Conservation (phyloP, 2,113 vertebrate species). For the Melanostigma gelatinosum region DNA sequence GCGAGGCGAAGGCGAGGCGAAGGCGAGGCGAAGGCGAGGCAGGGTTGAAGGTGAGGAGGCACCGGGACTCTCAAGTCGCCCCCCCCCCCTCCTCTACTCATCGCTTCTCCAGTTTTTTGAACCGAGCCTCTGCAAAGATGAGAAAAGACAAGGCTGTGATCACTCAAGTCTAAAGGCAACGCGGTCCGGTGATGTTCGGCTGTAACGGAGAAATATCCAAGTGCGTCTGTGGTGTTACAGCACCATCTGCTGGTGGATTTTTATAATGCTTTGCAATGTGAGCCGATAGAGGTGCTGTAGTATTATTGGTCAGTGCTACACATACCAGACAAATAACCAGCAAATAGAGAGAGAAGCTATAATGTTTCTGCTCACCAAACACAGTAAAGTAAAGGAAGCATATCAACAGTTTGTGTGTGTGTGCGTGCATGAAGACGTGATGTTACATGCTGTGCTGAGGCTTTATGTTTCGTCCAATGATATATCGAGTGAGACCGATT, state of each 20-base stretch:
- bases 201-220: accelerated
- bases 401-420: neutral
- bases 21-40: constrained; percentile 41
- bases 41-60: constrained; percentile 42
- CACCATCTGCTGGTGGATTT: constrained; percentile 59
- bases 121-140: constrained; percentile 74
- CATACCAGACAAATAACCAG: neutral
- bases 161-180: neutral
- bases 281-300: neutral
- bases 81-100: constrained; percentile 40
- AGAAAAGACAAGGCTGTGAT: constrained; percentile 5
- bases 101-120: constrained; percentile 82
- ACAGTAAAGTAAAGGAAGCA: neutral
- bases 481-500: too few relatives aligned
- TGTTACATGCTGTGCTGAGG: too few relatives aligned
- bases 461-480: too few relatives aligned
- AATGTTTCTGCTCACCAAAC: neutral
- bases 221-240: constrained; percentile 13
- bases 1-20: constrained; percentile 35
- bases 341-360: neutral
- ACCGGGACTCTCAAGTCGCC: constrained; percentile 9
- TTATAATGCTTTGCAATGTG: neutral
- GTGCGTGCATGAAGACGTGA: too few relatives aligned
- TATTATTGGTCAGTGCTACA: neutral
- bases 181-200: neutral